Evolutionary conservation across 2,797 vertebrate species (phyloP), one percentile per base, ranked within the genome.

Genomic region (Phoeniculus purpureus): DNA sequence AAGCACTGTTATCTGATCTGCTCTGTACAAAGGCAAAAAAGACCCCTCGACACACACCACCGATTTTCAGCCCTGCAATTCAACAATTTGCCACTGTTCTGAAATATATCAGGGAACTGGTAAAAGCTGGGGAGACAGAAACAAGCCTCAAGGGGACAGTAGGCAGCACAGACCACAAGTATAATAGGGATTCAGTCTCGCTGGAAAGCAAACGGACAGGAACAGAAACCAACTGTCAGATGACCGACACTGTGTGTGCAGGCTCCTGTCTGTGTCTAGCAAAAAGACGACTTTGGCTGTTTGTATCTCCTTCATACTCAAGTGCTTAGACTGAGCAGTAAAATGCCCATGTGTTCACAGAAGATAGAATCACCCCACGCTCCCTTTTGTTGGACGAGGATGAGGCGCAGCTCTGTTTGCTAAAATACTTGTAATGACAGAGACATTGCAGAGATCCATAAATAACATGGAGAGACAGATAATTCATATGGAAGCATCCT

Each of bases 1-100:
- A 95, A 96, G 93, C 58, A 59, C 91, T 90, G 62, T 96, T 94
- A 94, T 96, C 94, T 96, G 88, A 94, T 91, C 86, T 18, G 66
- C 40, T 75, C 90, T 62, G 61, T 82, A 80, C 76, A 60, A 81
- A 68, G 19, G 25, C 7, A 40, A 1, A 31, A 60, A 50, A 15
- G 37, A 77, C 60, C 62, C 68, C 66, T 75, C 60, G 60, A 25
- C 17, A 29, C 51, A 66, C 66, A 68, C 14, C 64, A 37, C 27
- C 0, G 0, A 3, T 79, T 84, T 86, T 81, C 0, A 0, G 61
- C 81, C 48, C 71, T 55, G 61, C 48, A 40, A 31, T 65, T 78
- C 66, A 91, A 77, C 13, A 65, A 27, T 66, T 87, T 80, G 31
- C 12, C 23, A 6, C 60, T 67, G 17, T 78, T 75, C 45, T 83